Evolutionary conservation across 2,888 invertebrate genomes (phyloP), one percentile per base, ranked within the genome.

Genomic region (Stegophylla sp.): DNA sequence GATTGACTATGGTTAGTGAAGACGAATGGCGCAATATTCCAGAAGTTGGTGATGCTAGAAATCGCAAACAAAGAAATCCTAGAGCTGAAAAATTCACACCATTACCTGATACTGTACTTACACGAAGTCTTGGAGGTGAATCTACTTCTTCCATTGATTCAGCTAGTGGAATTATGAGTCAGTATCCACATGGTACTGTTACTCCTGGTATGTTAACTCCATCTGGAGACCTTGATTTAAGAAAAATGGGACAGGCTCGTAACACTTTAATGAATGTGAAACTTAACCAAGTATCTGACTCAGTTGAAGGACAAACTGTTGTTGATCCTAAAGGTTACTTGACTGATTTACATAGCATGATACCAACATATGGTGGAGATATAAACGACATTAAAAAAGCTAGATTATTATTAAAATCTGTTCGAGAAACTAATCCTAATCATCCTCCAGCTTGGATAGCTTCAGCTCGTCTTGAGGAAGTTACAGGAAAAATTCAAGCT

Each of bases 361-460:
- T 99, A 85, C 99, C 99, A 0, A 95, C 96, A 0, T 97, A 98
- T 85, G 98, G 98, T 0, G 98, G 98, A 3, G 98, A 98, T 86
- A 97, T 98, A 84, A 90, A 90, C 86, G 98, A 98, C 85, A 97
- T 98, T 17, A 98, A 98, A 86, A 98, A 98, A 86, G 99, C 98
- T 0, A 89, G 99, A 81, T 88, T 98, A 79, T 87, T 99, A 59
- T 87, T 99, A 59, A 99, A 99, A 86, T 98, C 97, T 72, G 98
- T 99, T 0, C 89, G 99, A 72, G 94, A 94, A 86, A 99, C 99
- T 0, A 99, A 99, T 88, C 99, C 98, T 0, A 97, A 97, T 86
- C 98, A 99, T 89, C 97, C 98, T 0, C 98, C 99, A 0, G 99
- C 98, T 10, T 99, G 99, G 99, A 97, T 99, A 84, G 99, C 99